Conservation (phyloP, 2,113 vertebrate genomes). For the Pyrgilauda ruficollis region DNA sequence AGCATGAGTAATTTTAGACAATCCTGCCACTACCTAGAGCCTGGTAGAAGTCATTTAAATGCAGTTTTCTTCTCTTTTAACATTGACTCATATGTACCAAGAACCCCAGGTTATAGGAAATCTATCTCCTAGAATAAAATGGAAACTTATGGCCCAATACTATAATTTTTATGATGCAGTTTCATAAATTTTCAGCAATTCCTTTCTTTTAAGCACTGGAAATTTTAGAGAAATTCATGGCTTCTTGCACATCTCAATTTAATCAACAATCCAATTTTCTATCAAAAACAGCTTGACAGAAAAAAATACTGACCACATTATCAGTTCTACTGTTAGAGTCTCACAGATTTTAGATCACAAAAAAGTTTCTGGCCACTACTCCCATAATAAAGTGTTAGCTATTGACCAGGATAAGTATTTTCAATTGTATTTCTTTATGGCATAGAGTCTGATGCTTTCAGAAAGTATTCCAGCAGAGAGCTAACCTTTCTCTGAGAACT, state of each 20-base stretch:
- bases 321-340: background rate
- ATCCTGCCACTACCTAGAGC: background rate
- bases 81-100: background rate
- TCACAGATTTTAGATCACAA: background rate
- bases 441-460: background rate
- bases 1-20: background rate
- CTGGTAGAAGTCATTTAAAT: background rate
- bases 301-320: background rate
- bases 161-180: background rate
- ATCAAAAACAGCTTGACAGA: background rate
- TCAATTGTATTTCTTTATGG: background rate
- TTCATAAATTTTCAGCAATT: background rate
- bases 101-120: background rate
- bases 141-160: background rate
- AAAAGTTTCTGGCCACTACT: background rate
- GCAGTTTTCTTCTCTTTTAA: background rate
- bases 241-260: background rate
- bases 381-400: background rate
- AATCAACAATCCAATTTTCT: conserved; percentile 39
- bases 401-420: background rate
- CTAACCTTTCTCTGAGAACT: background rate
- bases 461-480: background rate
- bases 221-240: background rate
- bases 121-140: background rate
- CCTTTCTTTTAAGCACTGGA: background rate